Conservation (phyloP, 2,113 vertebrate genomes). For the Mesocricetus auratus region DNA sequence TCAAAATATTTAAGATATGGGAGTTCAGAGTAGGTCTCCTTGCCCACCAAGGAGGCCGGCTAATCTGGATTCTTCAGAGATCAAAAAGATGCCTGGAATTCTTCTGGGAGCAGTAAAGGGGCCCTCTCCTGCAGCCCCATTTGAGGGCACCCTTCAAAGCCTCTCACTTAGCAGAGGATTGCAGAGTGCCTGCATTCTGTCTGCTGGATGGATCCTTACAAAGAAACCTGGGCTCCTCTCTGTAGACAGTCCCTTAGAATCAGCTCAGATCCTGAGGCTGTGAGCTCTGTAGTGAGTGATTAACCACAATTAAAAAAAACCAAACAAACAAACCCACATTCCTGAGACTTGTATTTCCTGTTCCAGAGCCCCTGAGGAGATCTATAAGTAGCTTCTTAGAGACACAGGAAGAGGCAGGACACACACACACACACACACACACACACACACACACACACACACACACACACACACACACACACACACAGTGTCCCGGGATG, state of each 20-base stretch:
- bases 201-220: neutral
- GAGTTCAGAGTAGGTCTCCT: conserved; percentile 3
- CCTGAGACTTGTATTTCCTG: neutral
- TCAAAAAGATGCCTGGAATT: conserved; percentile 68
- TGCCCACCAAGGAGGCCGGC: neutral
- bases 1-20: conserved; percentile 16
- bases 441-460: too few species aligned
- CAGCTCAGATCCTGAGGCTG: neutral
- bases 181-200: neutral
- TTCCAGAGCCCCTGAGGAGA: conserved; percentile 25
- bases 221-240: neutral
- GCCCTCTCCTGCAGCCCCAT: neutral
- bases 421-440: too few species aligned
- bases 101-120: neutral
- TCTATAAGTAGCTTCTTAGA: neutral
- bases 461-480: too few species aligned
- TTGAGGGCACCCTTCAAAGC: neutral
- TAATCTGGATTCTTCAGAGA: conserved; percentile 50
- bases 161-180: neutral
- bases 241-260: neutral
- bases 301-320: neutral
- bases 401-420: neutral
- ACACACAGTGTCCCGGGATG: accelerated
- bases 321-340: too few species aligned
- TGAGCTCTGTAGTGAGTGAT: neutral